Base-by-base conservation (phyloP, 2,797 vertebrate species). In the Enoplosus armatus region DNA sequence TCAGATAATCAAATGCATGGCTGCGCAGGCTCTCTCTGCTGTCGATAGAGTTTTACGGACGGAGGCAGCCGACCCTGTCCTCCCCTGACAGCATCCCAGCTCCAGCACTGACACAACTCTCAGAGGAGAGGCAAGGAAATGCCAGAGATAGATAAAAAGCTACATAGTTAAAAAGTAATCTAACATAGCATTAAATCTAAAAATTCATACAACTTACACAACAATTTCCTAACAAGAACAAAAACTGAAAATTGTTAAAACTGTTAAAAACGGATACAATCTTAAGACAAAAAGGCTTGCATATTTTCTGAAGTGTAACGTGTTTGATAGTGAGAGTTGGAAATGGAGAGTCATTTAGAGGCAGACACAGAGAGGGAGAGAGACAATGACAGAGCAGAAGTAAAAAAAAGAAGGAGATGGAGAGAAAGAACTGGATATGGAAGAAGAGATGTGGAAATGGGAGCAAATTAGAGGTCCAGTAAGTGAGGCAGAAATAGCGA, bases 1-100 rank as follows among this genome's bases (percentile, higher is more conserved):
- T 93, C 87, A 90, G 86, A 91, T 86, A 76, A 91, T 93, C 77
- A 86, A 88, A 88, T 62, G 90, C 89, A 84, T 90, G 90, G 88
- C 86, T 81, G 89, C 79, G 43, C 91, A 90, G 86, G 56, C 87
- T 92, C 86, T 79, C 80, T 77, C 29, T n/a, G 55, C 88, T 81
- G 88, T 89, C 82, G 77, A 91, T 90, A 67, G 58, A 64, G 69
- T 39, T 72, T 84, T 90, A 92, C 27, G 80, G 89, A 88, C 68
- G 8, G 84, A 86, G 73, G 79, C 79, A 74, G 85, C 73, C 76
- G 78, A 92, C 77, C 87, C 86, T 6, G 64, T 82, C 83, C 85
- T 83, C 64, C 76, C 53, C 63, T 84, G 73, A 85, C 87, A 87
- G 79, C 62, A 24, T 79, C 80, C 75, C 80, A 24, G 69, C 85